Base-by-base conservation (phyloP, 2,888 invertebrate species). In the Oligia strigilis region DNA sequence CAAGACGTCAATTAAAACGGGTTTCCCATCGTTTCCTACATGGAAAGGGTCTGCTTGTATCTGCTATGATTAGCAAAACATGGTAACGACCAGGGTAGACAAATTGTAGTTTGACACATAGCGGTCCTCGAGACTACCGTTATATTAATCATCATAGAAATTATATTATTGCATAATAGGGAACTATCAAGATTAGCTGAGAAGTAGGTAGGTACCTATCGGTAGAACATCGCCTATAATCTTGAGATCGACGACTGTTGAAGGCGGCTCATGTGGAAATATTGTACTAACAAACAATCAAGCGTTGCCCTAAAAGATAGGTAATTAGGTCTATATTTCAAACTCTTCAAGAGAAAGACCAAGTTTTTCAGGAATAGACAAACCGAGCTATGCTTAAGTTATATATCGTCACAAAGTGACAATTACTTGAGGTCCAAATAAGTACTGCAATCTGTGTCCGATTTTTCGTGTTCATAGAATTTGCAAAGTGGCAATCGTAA, bases 81-180 rank as follows among this genome's bases (percentile, higher is more conserved):
- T 55, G 55, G 55, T 55, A 55, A 55, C 55, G 55, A 55, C 23
- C 23, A 23, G 17, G 17, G 23, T 23, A 55, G 9, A 13, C 11
- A 49, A 60, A 49, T 36, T 60, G 17, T 76, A 36, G 36, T 73
- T 76, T 76, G 46, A 36, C n/a, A 58, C 8, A 58, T 58, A 60
- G 23, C 60, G 23, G 36, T 49, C 17, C 58, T 60, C 46, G 0
- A 71, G 17, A n/a, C 8, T 9, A 43, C 43, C 75, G 72, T 55
- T 71, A 40, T 23, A 46, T 46, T 40, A 40, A 43, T 71, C 9
- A 29, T 14, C n/a, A 52, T 55, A 72, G 13, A 43, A 67, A 43
- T 55, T 5, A 29, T 5, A 70, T 52, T 71, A 14, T 55, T 52
- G 49, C n/a, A 52, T 36, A 70, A n/a, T 43, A 69, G 4, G 14